Base-by-base conservation (phyloP, 2,888 invertebrate genomes). In the Tipula lateralis region DNA sequence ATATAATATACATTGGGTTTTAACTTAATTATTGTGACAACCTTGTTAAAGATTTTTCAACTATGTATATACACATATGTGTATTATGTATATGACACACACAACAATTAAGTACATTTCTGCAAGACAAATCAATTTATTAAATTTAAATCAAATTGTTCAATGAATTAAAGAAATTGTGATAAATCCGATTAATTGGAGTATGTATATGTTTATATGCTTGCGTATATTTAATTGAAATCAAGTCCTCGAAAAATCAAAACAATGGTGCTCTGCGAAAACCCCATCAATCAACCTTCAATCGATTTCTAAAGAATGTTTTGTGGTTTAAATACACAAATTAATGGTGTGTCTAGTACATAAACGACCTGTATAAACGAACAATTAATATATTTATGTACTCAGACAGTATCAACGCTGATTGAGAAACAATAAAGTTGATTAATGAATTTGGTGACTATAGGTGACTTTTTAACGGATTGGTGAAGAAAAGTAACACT, bases 161-260 rank as follows among this genome's bases (percentile, higher is more conserved):
- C 66, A 66, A 66, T 66, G 66, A 66, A 66, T 66, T 66, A 24
- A 66, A 66, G 66, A 66, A 66, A 66, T 66, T 66, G 66, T 24
- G 66, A 66, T 24, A 66, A 66, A 66, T 66, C 66, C 24, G 24
- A 9, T 66, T 66, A 66, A 66, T 24, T 24, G 24, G 13, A n/a
- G 44, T 16, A 39, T 13, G 9, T 32, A 32, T 7, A n/a, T 34
- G 12, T 12, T 34, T 34, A 34, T 34, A 7, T 9, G 16, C 16
- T n/a, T n/a, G n/a, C n/a, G n/a, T 2, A 66, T 12, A 66, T 12
- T 66, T 66, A 66, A 66, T 24, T 24, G 9, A 24, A 66, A 66
- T 24, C 19, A 24, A 66, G 66, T 66, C 66, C 19, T 66, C 66
- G 66, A 66, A 66, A 66, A 24, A 66, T 66, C 24, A 66, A 66